Evolutionary conservation across 2,888 invertebrate genomes (phyloP), one percentile per base, ranked within the genome.

Genomic region (Scelioninae gen. 2): DNA sequence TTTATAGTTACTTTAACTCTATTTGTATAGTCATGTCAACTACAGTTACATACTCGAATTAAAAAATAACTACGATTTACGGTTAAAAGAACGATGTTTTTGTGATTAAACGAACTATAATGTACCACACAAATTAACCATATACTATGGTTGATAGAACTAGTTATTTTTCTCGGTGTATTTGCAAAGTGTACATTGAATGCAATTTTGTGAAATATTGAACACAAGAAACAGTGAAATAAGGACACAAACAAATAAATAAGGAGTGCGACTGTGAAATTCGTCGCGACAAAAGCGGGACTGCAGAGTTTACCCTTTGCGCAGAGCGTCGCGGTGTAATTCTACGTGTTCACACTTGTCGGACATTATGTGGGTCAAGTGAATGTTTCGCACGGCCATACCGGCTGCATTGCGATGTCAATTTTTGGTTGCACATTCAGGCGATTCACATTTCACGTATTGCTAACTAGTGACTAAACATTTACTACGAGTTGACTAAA

Each of bases 291-390:
- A 50, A 11, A 37, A 63, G 41, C 15, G 11, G 22, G 19, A 11
- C 41, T 33, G 13, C 43, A 6, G 46, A 37, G 10, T 18, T 61
- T 10, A 41, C 19, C 18, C 19, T 41, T 41, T 11, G 39, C 46
- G 39, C 15, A 10, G 50, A 61, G 39, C 13, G n/a, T 50, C 31
- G 41, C 25, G 10, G n/a, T n/a, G n/a, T n/a, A n/a, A 45, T 13
- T 28, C 31, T 53, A 63, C 52, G n/a, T 48, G 13, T 37, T 52
- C 18, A 31, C 13, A 52, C 37, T 19, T 15, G n/a, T 37, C 35
- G 11, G 7, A 37, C 45, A 19, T 22, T 22, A 50, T 50, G 19
- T 61, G 28, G 45, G 58, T 50, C 48, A 50, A 61, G 37, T 61
- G 61, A 50, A 61, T 39, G 22, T 58, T 45, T 58, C 33, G 15